Base-by-base conservation (phyloP, 2,888 invertebrate genomes). In the Enchytraeus crypticus region DNA sequence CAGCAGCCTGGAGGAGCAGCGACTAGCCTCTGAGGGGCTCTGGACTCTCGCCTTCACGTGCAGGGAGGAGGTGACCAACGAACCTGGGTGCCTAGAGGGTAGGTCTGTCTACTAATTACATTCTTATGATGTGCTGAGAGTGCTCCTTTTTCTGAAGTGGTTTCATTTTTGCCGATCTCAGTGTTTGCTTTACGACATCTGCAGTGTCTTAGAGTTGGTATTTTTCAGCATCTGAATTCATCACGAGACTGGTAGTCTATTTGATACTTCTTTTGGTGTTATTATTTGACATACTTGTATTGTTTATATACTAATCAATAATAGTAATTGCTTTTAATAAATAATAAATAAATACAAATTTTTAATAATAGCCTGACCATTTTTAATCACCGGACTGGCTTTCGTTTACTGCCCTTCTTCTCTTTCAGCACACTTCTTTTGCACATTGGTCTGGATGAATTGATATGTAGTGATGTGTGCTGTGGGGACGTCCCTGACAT, bases 31-130 rank as follows among this genome's bases (percentile, higher is more conserved):
- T 3, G 34, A 53, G 14, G 64, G 64, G 5, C 43, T 64, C 23
- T 64, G 64, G 64, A 59, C 57, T 5, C 29, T 64, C 34, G 59
- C 62, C 5, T 64, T 64, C 59, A 62, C 51, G 23, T 64, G 64
- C 32, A 59, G 27, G n/a, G 53, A 62, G 3, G 59, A 62, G 5
- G 59, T 64, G n/a, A 46, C 26, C 14, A 51, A 51, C 2, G 49
- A 64, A 33, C 33, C 53, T 14, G 64, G 59, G 5, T 62, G 59
- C 27, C 14, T 63, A 18, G 45, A 51, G 53, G 60, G 63, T 63
- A 53, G n/a, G n/a, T n/a, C n/a, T n/a, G n/a, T n/a, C 26, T 0
- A 21, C 29, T 49, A 29, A 18, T 49, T 49, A 27, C 49, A 23
- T 49, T 3, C 0, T 21, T 27, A 14, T 2, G 49, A 14, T 27